Evolutionary conservation across 2,797 vertebrate species (phyloP).

Genomic region (Spatula clypeata): DNA sequence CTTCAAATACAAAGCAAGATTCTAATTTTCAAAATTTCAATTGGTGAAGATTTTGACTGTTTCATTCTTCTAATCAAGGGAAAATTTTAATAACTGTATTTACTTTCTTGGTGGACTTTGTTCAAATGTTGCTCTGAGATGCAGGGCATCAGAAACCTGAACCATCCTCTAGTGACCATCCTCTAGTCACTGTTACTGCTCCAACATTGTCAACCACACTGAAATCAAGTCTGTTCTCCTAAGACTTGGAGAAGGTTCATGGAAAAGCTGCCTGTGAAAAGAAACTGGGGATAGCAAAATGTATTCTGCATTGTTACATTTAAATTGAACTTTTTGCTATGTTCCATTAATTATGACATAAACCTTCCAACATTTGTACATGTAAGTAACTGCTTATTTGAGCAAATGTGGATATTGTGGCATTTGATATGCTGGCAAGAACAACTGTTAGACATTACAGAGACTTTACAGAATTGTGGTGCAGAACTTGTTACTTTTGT

Average conservation of each 20-base stretch:
- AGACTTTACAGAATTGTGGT: background rate
- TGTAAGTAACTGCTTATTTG: background rate
- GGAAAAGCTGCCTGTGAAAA: background rate
- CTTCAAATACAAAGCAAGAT: background rate
- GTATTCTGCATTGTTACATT: background rate
- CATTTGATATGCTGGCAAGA: background rate
- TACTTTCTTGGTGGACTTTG: background rate
- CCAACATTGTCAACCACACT: conserved; percentile 38
- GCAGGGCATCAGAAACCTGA: background rate
- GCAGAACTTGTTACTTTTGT: background rate
- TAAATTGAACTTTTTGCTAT: background rate
- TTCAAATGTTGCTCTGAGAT: background rate
- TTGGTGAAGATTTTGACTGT: background rate
- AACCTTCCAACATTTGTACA: background rate
- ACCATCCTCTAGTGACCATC: background rate
- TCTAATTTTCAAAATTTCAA: background rate
- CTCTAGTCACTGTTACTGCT: background rate
- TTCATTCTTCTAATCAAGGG: background rate
- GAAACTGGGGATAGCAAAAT: background rate
- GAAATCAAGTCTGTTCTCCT: background rate
- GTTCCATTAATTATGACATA: background rate
- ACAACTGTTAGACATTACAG: background rate
- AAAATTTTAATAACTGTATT: background rate
- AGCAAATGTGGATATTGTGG: background rate
- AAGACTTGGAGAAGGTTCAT: background rate